phyloP scores from a whole-genome alignment of 2,888 invertebrate species.

The Phortica magna region DNA sequence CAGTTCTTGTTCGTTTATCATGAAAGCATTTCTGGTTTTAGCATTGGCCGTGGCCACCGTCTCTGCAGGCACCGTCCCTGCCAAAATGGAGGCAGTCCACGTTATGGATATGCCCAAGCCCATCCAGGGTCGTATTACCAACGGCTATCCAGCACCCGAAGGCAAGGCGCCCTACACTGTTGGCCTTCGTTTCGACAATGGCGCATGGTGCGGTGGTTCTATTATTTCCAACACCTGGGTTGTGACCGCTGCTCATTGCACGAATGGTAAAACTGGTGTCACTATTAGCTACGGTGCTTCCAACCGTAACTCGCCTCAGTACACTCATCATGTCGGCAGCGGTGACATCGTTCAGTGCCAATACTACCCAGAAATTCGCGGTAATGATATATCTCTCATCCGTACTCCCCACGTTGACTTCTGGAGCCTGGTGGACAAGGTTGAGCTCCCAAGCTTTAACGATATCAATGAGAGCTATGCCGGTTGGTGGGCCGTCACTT shows the following conservation, averaged over 20 bases:
- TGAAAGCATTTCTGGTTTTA: conserved; percentile 58
- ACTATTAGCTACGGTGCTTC: conserved; percentile 59
- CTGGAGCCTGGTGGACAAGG: conserved; percentile 38
- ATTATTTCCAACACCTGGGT: conserved; percentile 64
- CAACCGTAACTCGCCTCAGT: conserved; percentile 53
- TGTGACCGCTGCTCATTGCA: conserved; percentile 71
- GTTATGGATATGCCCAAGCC: conserved; percentile 9
- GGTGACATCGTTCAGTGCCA: conserved; percentile 51
- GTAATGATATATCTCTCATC: conserved; percentile 61
- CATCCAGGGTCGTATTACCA: conserved; percentile 64
- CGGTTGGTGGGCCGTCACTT: conserved; percentile 43
- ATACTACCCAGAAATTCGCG: conserved; percentile 51
- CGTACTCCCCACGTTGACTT: conserved; percentile 55
- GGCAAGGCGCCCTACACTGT: conserved; percentile 68
- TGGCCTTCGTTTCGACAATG: conserved; percentile 58
- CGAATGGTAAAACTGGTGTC: conserved; percentile 48
- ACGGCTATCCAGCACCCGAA: conserved; percentile 61
- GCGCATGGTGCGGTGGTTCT: conserved; percentile 70
- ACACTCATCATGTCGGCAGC: conserved; percentile 51
- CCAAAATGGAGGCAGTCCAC: conserved; percentile 38
- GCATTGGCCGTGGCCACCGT: conserved; percentile 51
- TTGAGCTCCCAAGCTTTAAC: conserved; percentile 44
- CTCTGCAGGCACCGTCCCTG: conserved; percentile 44
- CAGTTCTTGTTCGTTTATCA: conserved; percentile 19
- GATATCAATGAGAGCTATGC: conserved; percentile 41